Conservation (phyloP, 2,888 invertebrate species). For the Mactromeris polynyma region DNA sequence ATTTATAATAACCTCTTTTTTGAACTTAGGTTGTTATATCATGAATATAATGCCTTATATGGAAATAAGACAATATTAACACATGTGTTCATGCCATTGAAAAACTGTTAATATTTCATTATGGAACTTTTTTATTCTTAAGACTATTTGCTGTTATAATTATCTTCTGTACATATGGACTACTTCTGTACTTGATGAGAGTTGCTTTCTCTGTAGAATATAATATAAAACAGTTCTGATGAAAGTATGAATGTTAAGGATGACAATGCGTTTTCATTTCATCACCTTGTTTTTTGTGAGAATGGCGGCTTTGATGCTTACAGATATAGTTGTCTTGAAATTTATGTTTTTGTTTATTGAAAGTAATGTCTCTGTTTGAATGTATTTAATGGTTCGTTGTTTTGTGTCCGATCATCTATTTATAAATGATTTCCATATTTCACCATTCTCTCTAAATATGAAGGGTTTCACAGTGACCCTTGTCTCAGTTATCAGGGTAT, state of each 20-base stretch:
- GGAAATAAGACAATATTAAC: too few relatives aligned
- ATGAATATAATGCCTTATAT: too few relatives aligned
- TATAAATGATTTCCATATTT: background rate
- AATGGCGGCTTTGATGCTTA: background rate
- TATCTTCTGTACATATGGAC: too few relatives aligned
- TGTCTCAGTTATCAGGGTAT: background rate
- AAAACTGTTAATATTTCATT: too few relatives aligned
- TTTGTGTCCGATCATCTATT: background rate
- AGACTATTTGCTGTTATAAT: too few relatives aligned
- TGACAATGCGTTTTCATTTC: background rate
- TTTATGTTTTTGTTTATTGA: background rate
- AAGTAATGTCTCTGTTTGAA: background rate
- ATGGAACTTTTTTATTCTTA: too few relatives aligned
- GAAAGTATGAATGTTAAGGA: background rate
- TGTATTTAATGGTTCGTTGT: background rate
- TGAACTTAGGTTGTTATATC: too few relatives aligned
- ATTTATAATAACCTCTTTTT: too few relatives aligned
- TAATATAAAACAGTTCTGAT: background rate
- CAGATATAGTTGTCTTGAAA: background rate
- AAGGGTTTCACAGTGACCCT: background rate
- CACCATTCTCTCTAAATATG: background rate
- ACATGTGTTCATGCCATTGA: too few relatives aligned
- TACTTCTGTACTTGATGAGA: background rate
- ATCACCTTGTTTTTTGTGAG: background rate
- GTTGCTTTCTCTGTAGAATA: background rate